Evolutionary conservation across 2,113 vertebrate genomes (phyloP).

Genomic region (Sceloporus undulatus): DNA sequence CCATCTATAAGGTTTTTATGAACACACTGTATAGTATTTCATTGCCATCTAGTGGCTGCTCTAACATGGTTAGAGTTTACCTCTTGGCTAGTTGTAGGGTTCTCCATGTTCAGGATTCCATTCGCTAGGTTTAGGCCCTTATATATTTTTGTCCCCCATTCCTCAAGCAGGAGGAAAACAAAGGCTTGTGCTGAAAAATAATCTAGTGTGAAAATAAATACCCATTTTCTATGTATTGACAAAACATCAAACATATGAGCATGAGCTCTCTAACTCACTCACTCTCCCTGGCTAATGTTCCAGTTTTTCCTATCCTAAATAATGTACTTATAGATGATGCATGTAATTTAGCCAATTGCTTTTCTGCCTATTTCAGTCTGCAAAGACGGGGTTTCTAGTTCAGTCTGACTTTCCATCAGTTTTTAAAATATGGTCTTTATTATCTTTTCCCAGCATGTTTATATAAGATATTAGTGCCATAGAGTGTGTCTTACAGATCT

Average conservation of each 20-base stretch:
- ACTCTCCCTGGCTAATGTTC: neutral
- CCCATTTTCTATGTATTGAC: neutral
- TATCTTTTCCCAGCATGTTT: neutral
- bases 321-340: neutral
- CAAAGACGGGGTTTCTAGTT: neutral
- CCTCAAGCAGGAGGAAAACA: neutral
- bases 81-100: neutral
- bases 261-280: too few relatives aligned
- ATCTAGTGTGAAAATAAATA: neutral
- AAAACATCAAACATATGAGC: neutral
- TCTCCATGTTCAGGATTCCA: neutral
- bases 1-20: neutral
- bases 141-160: neutral
- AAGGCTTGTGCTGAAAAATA: neutral
- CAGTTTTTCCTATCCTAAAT: neutral
- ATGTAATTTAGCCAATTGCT: neutral
- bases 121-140: neutral
- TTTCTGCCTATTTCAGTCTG: neutral
- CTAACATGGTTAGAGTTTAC: neutral
- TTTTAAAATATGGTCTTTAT: neutral
- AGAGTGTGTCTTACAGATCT: neutral
- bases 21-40: neutral
- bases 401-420: neutral
- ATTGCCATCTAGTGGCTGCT: constrained; percentile 19
- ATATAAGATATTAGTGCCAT: neutral